Evolutionary conservation across 2,888 invertebrate species (phyloP).

Genomic region (Mesopsocus fuscifrons): DNA sequence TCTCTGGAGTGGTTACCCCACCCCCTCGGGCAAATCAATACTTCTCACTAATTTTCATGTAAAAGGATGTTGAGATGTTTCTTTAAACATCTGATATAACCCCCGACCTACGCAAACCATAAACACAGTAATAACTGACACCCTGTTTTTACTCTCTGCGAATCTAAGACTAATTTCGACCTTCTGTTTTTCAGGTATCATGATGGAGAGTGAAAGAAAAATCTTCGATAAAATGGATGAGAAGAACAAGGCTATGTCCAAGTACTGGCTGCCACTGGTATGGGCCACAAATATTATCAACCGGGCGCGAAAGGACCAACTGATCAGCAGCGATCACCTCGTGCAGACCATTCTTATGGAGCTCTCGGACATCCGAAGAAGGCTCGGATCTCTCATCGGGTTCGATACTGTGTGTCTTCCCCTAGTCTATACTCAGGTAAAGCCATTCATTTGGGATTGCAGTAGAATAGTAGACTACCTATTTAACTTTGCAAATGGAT

Average conservation of each 20-base stretch:
- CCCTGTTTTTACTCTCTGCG: too few relatives aligned
- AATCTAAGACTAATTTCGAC: background rate
- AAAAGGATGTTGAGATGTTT: too few relatives aligned
- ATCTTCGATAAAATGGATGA: conserved; percentile 80
- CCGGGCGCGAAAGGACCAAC: conserved; percentile 62
- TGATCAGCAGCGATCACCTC: conserved; percentile 77
- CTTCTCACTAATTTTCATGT: too few relatives aligned
- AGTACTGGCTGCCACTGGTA: conserved; percentile 85
- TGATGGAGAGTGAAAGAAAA: conserved; percentile 81
- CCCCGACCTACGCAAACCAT: too few relatives aligned
- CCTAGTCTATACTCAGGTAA: conserved; percentile 78
- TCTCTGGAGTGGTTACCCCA: too few relatives aligned
- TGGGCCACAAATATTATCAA: conserved; percentile 89
- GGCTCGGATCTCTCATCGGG: conserved; percentile 68
- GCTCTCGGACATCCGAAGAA: conserved; percentile 68
- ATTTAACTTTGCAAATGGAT: too few relatives aligned
- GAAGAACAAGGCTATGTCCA: conserved; percentile 66
- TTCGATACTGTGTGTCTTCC: conserved; percentile 87
- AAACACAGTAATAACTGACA: too few relatives aligned
- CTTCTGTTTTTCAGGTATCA: conserved; percentile 40
- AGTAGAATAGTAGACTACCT: too few relatives aligned
- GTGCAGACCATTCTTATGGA: conserved; percentile 80
- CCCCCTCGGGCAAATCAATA: too few relatives aligned
- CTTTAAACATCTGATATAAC: too few relatives aligned
- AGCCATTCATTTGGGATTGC: too few relatives aligned